Conservation (phyloP, 2,797 vertebrate genomes). For the Potorous gilbertii region DNA sequence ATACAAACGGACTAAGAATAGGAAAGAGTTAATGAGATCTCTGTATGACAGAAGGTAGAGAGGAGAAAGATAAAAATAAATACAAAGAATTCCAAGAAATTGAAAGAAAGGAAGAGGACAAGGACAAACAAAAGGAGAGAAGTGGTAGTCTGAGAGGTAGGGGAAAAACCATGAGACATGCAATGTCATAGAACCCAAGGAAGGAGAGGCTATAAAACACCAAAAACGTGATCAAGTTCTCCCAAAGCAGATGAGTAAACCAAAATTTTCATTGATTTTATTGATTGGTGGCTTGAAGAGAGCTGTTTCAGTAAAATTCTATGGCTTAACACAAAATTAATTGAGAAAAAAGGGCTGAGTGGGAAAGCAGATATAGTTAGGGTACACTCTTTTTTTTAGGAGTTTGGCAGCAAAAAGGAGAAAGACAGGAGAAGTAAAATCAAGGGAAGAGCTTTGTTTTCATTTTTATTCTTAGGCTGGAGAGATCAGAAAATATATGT, state of each 20-base stretch:
- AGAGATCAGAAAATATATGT: neutral
- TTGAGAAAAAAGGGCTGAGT: neutral
- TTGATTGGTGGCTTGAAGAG: neutral
- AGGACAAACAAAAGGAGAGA: neutral
- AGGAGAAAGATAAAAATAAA: neutral
- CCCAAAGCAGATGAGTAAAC: neutral
- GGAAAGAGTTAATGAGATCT: neutral
- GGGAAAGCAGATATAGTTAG: neutral
- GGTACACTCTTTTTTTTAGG: neutral
- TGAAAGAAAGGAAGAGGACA: neutral
- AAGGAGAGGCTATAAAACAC: neutral
- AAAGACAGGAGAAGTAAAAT: neutral
- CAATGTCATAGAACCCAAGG: neutral
- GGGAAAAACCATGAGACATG: neutral
- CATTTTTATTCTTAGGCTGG: neutral
- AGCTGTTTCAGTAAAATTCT: neutral
- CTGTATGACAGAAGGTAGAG: neutral
- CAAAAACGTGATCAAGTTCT: neutral
- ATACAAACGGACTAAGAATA: neutral
- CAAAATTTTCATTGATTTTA: neutral
- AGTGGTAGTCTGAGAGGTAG: too few relatives aligned
- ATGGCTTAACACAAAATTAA: neutral
- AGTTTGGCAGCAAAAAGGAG: neutral
- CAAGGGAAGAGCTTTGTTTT: neutral
- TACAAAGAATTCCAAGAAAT: neutral